phyloP scores from a whole-genome alignment of 2,888 invertebrate species.

The Hydrotaea diabolus region DNA sequence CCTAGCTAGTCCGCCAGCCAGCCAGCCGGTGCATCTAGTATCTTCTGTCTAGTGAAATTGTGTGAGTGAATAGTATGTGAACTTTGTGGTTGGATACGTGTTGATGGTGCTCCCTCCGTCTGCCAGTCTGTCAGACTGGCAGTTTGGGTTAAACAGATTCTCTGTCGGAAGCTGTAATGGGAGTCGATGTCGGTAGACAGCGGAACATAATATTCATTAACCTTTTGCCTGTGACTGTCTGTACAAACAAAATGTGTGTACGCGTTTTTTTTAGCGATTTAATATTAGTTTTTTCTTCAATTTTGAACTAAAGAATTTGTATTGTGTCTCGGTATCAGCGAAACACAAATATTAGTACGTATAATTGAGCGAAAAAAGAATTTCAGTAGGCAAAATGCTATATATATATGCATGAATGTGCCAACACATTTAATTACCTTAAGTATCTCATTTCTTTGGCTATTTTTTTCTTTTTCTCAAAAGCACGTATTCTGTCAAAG shows the following conservation, averaged over 20 bases:
- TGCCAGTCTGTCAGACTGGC: conserved; percentile 25
- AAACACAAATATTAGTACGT: neutral
- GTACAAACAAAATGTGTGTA: neutral
- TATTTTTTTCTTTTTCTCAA: no score
- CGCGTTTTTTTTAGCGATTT: neutral
- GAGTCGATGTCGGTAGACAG: conserved; percentile 75
- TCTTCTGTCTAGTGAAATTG: conserved; percentile 52
- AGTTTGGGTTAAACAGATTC: conserved; percentile 74
- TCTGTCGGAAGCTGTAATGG: conserved; percentile 78
- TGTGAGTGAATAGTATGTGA: conserved; percentile 65
- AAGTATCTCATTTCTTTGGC: no score
- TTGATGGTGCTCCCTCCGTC: conserved; percentile 69
- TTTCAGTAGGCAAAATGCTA: no score
- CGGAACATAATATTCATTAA: conserved; percentile 79
- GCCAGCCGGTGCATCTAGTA: conserved; percentile 30
- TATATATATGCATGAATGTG: no score
- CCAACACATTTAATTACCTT: no score
- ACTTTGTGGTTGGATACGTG: conserved; percentile 41
- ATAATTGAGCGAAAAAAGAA: neutral
- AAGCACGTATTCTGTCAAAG: no score
- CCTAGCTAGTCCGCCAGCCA: conserved; percentile 54
- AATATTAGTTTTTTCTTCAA: neutral
- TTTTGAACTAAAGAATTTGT: neutral
- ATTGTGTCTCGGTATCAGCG: no score
- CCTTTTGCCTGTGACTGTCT: conserved; percentile 77